Evolutionary conservation across 2,113 vertebrate genomes (phyloP), one percentile per base, ranked within the genome.

Genomic region (Urocitellus parryii): DNA sequence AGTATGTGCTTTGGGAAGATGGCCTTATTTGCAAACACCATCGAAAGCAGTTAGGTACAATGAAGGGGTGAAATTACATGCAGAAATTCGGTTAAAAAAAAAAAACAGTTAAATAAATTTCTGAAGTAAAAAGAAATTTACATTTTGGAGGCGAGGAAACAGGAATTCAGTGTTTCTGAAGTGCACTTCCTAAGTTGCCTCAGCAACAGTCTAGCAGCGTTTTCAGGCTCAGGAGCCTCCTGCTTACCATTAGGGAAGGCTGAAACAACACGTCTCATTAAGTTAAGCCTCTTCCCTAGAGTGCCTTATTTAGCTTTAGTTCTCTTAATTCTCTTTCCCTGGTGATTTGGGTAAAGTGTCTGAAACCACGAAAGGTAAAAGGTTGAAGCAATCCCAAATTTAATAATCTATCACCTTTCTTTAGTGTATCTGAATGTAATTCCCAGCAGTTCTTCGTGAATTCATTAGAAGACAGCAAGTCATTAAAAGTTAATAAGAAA

Each of bases 401-500:
- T 97, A 97, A 97, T 97, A 96, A 97, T 97, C 97, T 97, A 7
- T 97, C 97, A 97, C 97, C 95, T 96, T 97, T 94, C 93, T 97
- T 96, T 70, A 85, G 90, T 77, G 91, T 95, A 92, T 95, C 78
- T 80, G 84, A 90, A 53, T 88, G 76, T 90, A 97, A 98, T 97
- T 97, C 96, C 95, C 96, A 80, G 63, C 78, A 95, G 89, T 97
- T 96, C 93, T 92, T 94, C 56, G 90, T 34, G 70, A 97, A 96
- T 97, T 97, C 96, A 96, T 96, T 97, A 97, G 93, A 94, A 96
- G 93, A 97, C 81, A 96, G 95, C 90, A 96, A 97, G 97, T 96
- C 97, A 97, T 97, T 97, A 98, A 97, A 97, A 96, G 96, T 97
- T 97, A 97, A 97, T 97, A 97, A 94, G 89, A 91, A 96, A 80